phyloP scores from a whole-genome alignment of 2,888 invertebrate genomes.

The Geophilus truncorum region DNA sequence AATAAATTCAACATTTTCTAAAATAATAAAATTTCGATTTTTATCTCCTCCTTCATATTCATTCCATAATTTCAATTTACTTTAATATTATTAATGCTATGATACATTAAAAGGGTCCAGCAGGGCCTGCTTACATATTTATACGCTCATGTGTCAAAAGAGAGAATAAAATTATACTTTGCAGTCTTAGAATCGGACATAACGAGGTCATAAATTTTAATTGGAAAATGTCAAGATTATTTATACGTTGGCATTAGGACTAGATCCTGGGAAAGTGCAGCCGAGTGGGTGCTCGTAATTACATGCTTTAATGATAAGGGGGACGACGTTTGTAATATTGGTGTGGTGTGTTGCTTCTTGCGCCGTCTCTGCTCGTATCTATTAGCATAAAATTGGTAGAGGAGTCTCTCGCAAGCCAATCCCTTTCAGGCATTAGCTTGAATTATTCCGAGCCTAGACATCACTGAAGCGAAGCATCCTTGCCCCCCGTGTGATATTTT shows the following conservation, averaged over 20 bases:
- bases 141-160: neutral
- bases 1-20: too few relatives aligned
- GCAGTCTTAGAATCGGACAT: neutral
- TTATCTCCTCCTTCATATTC: too few relatives aligned
- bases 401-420: neutral
- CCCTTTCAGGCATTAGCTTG: slow-evolving; percentile 20
- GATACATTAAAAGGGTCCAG: neutral
- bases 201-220: slow-evolving; percentile 20
- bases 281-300: neutral
- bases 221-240: slow-evolving; percentile 20
- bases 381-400: slow-evolving; percentile 20
- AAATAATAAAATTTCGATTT: neutral
- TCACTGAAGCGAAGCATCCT: slow-evolving; percentile 4
- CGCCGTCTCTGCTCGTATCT: neutral
- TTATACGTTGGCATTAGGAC: slow-evolving; percentile 16
- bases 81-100: neutral
- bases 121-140: neutral
- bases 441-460: slow-evolving; percentile 4
- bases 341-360: neutral
- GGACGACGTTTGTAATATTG: neutral
- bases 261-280: slow-evolving; percentile 11
- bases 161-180: neutral
- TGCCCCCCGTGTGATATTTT: slow-evolving; percentile 16
- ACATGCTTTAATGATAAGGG: slow-evolving; percentile 19
- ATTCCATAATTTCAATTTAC: neutral